Conservation (phyloP, 2,797 vertebrate genomes). For the Diglossa cyanea region DNA sequence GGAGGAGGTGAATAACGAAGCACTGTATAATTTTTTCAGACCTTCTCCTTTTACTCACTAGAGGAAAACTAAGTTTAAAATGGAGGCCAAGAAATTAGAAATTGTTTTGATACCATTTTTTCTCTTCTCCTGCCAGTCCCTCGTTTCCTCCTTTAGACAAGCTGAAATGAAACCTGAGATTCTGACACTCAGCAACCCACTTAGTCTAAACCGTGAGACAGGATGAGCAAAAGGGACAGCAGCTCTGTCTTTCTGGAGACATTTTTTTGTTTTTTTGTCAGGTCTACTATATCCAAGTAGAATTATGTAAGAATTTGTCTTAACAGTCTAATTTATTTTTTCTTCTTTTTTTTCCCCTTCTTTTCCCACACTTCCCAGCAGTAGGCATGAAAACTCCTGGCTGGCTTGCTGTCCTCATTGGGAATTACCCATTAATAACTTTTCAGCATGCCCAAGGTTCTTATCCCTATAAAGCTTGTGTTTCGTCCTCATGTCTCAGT, state of each 20-base stretch:
- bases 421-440: background rate
- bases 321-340: background rate
- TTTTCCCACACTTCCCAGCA: background rate
- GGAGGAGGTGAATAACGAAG: background rate
- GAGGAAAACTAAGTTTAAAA: background rate
- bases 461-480: background rate
- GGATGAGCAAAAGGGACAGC: background rate
- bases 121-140: background rate
- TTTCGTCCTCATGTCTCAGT: background rate
- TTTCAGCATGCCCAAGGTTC: background rate
- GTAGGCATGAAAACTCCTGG: background rate
- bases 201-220: background rate
- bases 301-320: background rate
- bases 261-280: background rate
- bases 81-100: background rate
- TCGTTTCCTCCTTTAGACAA: background rate
- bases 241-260: background rate
- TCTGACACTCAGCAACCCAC: background rate
- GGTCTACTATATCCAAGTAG: background rate
- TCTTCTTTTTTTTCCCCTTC: accelerated
- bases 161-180: background rate
- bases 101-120: background rate
- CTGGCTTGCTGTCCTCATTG: background rate
- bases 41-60: background rate
- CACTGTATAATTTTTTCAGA: background rate